Base-by-base conservation (phyloP, 2,888 invertebrate genomes). In the Cantharis rufa region DNA sequence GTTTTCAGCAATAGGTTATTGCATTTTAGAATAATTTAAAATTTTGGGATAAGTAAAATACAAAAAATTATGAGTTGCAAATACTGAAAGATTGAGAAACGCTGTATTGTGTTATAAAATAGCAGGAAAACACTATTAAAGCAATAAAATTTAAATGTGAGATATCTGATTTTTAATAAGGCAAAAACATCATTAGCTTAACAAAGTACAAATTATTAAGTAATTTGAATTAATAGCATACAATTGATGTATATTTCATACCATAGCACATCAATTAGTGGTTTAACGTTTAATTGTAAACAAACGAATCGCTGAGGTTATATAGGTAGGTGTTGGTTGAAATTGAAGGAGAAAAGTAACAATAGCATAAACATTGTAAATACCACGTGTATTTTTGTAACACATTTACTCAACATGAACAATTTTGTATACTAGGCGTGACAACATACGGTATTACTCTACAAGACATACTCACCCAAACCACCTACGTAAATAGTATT, bases 401-500 rank as follows among this genome's bases (percentile, higher is more conserved):
- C n/a, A 13, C 48, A 48, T 48, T 48, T 48, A n/a, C 48, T n/a
- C n/a, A n/a, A 48, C 48, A 48, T n/a, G 48, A 48, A 48, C 48
- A 48, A 82, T 81, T 82, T 78, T 77, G 79, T 81, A 80, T 82
- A 81, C 82, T 78, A 83, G 83, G 84, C 82, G 84, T 82, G 84
- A 83, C 84, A 80, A 74, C 78, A 81, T 79, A 82, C 82, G 83
- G 83, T 84, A 81, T 80, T 82, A 82, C 79, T 76, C 80, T 81
- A 82, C 83, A 83, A 84, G 82, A 84, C 83, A 81, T 84, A 48
- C 48, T 48, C n/a, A 84, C 84, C 82, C 82, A 83, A 83, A 84
- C 84, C 85, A 84, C 85, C 85, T 84, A 85, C 85, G 81, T 81
- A 82, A 79, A 84, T 82, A 74, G 63, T 74, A 69, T 63, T 63